A percentile compares a stretch with the other conserved stretches of the same genome.
Evolutionary conservation across 1,140 invertebrate genomes (phyloP).

Genomic region (Monochamus saltuarius): DNA sequence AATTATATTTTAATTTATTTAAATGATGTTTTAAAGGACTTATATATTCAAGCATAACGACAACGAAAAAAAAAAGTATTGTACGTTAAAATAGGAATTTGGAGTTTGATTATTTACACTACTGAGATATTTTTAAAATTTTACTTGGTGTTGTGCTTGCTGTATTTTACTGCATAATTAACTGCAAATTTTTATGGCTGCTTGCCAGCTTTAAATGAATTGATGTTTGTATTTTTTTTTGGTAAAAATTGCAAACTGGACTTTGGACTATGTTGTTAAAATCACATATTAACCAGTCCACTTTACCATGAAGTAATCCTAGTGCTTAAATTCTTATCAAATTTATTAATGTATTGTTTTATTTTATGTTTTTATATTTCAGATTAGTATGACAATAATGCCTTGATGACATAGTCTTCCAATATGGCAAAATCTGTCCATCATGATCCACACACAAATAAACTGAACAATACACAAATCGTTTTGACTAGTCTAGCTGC

Average conservation of each 20-base stretch:
- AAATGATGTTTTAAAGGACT: no score
- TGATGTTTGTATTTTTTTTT: no score
- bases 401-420: conserved; percentile 22
- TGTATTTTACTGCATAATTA: background rate
- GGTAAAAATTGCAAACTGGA: no score
- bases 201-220: no score
- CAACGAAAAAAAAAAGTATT: no score
- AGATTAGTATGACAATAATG: conserved; percentile 11
- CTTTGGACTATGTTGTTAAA: no score
- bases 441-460: conserved; percentile 25
- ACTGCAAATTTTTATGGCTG: no score
- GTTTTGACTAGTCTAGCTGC: conserved; percentile 73
- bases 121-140: background rate
- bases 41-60: no score
- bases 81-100: no score
- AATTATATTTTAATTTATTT: no score
- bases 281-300: no score
- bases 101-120: no score
- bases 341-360: background rate
- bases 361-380: background rate
- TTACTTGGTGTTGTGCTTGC: background rate
- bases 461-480: conserved; percentile 53
- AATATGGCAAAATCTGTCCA: conserved; percentile 36
- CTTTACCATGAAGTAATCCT: background rate
- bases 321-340: background rate